Evolutionary conservation across 2,797 vertebrate genomes (phyloP).

Genomic region (Carcharodon carcharias): DNA sequence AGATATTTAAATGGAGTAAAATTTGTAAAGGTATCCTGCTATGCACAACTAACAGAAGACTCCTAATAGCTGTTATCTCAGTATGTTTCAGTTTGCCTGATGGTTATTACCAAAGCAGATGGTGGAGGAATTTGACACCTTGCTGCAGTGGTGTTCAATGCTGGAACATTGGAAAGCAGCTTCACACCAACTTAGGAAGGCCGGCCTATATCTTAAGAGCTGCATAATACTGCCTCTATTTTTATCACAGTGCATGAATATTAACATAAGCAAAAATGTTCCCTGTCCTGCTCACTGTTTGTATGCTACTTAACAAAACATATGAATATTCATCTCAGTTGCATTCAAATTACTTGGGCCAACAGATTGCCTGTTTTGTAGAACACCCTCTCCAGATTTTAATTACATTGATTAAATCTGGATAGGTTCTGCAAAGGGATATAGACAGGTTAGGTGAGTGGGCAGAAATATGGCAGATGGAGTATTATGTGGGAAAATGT

Average conservation of each 20-base stretch:
- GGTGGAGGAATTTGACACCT: not conserved
- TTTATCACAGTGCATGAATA: not conserved
- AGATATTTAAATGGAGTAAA: constrained; percentile 30
- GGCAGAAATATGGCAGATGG: not conserved
- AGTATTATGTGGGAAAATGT: not conserved
- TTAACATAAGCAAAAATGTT: not conserved
- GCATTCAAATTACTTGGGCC: not conserved
- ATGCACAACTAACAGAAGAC: not conserved
- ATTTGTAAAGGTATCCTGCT: not conserved
- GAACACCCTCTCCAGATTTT: not conserved
- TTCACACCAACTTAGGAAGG: not conserved
- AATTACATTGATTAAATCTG: not conserved
- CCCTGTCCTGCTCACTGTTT: not conserved
- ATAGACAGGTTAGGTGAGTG: not conserved
- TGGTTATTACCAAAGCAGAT: constrained; percentile 24
- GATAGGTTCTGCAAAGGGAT: not conserved
- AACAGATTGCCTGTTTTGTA: not conserved
- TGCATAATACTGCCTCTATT: not conserved
- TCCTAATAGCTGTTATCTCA: constrained; percentile 21
- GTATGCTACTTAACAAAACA: not conserved
- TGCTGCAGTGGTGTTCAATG: not conserved
- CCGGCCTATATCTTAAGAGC: not conserved
- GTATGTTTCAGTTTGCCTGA: constrained; percentile 20
- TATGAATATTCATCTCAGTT: not conserved
- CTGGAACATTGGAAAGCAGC: not conserved